Evolutionary conservation across 2,888 invertebrate genomes (phyloP).

Genomic region (Xanthostigma xanthostigma): DNA sequence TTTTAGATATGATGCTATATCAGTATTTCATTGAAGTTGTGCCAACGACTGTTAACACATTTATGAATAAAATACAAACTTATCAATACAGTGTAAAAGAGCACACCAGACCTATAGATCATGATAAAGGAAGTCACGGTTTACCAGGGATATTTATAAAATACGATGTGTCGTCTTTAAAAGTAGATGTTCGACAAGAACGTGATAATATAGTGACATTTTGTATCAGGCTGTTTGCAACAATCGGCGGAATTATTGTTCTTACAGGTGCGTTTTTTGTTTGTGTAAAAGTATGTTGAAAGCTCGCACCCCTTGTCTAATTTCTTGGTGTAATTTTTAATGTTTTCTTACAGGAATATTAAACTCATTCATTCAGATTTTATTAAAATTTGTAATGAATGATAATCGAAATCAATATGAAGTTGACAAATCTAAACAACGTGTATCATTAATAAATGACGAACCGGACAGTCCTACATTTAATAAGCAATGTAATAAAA

Average conservation of each 20-base stretch:
- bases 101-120: conserved; percentile 61
- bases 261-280: conserved; percentile 42
- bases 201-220: conserved; percentile 66
- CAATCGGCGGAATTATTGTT: conserved; percentile 85
- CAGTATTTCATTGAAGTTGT: conserved; percentile 95
- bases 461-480: no score
- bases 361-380: no score
- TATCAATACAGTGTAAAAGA: conserved; percentile 93
- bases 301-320: no score
- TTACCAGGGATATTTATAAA: conserved; percentile 90
- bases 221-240: conserved; percentile 73
- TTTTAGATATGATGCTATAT: conserved; percentile 58
- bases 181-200: conserved; percentile 68
- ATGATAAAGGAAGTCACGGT: conserved; percentile 71
- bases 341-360: no score
- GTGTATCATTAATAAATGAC: no score
- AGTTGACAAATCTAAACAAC: no score
- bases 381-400: no score
- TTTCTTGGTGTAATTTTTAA: no score
- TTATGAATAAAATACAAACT: conserved; percentile 56
- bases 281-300: no score
- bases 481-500: no score
- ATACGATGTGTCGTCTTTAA: conserved; percentile 84
- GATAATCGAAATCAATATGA: no score
- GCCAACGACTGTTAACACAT: conserved; percentile 80